Base-by-base conservation (phyloP, 2,888 invertebrate genomes). In the Drosophila villosipedis region DNA sequence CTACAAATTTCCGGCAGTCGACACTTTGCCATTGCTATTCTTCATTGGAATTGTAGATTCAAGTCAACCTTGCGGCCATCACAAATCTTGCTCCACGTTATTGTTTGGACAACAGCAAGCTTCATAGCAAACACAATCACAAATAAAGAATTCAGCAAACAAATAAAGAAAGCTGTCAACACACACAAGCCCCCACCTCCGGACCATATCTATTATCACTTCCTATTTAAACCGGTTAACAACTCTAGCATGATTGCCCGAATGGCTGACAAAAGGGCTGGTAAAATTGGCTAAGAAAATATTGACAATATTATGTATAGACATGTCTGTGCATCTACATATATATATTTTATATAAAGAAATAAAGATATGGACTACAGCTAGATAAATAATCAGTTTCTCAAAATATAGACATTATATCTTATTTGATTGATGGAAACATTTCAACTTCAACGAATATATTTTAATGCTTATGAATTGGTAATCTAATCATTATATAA, bases 1-100 rank as follows among this genome's bases (percentile, higher is more conserved):
- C 50, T 66, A 77, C 53, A 71, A 58, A 80, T 72, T 68, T 76
- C 81, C 81, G 72, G 47, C 79, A 55, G 39, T 65, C 37, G 28
- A 31, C 55, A 57, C 43, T 39, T 57, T 64, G 28, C 50, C 35
- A 41, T 58, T 55, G 43, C 37, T 66, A 30, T 68, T 39, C 68
- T 22, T 49, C 55, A 65, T 49, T 71, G 47, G 64, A 28, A 31
- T 28, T 41, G 49, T 55, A 59, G 43, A 43, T 22, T 33, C 43
- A 53, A 50, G 19, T 16, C 37, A 68, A 62, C 82, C 64, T 78
- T 81, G 69, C 50, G 53, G 53, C 49, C 61, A 73, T 77, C 73
- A 77, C 68, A 68, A 73, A 81, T 81, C 78, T 77, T 53, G 59
- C 68, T n/a, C 62, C 50, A 41, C 43, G 43, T 63, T 68, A 68